Base-by-base conservation (phyloP, 30 jellyfish, hydroid and myxozoan genomes). In the Aurelia sp. region DNA sequence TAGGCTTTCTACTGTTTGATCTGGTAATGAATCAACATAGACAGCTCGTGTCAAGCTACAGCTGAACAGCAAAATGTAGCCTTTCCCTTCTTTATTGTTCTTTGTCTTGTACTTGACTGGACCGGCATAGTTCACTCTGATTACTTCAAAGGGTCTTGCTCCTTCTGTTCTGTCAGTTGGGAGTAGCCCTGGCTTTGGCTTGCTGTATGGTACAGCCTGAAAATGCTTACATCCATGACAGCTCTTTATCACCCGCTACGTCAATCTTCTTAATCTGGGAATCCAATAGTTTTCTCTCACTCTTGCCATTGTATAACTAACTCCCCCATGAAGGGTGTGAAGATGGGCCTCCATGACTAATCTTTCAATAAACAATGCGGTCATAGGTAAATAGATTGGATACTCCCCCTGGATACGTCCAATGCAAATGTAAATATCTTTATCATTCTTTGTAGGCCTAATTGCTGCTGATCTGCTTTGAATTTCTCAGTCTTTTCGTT, bases 21-120 rank as follows among this genome's bases (percentile, higher is more conserved):
- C 91, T 51, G 68, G 71, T 15, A 76, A 58, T 66, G 76, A 63
- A 70, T 76, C 92, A 9, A 68, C 1, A 62, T 84, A 31, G 51
- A 84, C 50, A 7, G 88, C 93, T 84, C 89, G 76, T 22, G 68
- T 67, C 35, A 87, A 86, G 80, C 96, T 86, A 67, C 90, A 74
- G 18, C 85, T 38, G 55, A 73, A 74, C 41, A 86, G 62, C 20
- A 74, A 71, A 62, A 86, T 63, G 51, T 75, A 74, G 40, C 78
- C 76, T 38, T 75, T 86, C 24, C 58, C 51, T 75, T 86, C 90
- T 63, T 64, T 30, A 15, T 86, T 74, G 64, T 22, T 55, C 75
- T 72, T 74, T 59, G 75, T 13, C 50, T 17, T 71, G 83, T 64
- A 73, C 63, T 31, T 65, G 89, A 85, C 20, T 61, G 89, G 89